Conservation (phyloP, 2,113 vertebrate genomes). For the Elgaria multicarinata region DNA sequence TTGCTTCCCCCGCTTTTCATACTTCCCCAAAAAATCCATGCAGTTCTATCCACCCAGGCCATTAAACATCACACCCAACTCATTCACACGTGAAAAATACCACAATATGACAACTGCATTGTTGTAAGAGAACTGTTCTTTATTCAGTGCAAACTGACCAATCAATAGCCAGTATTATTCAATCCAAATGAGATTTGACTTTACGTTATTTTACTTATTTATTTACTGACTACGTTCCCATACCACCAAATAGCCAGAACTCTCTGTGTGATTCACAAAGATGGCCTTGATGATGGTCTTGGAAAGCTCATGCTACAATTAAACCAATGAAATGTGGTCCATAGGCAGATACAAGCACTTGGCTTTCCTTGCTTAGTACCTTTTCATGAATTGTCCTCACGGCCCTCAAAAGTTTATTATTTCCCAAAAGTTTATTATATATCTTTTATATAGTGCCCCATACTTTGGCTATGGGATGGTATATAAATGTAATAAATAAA, state of each 20-base stretch:
- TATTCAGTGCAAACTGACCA: not conserved
- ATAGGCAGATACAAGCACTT: not conserved
- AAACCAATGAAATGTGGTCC: not conserved
- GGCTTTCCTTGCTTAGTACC: not conserved
- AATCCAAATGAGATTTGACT: too few species aligned
- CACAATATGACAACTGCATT: too few species aligned
- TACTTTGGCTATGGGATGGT: too few species aligned
- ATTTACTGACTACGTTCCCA: too few species aligned
- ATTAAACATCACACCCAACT: not conserved
- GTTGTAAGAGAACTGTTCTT: not conserved
- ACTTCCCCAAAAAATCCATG: not conserved
- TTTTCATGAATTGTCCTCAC: not conserved
- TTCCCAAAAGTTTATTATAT: too few species aligned
- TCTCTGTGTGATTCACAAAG: too few species aligned
- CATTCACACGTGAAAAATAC: not conserved
- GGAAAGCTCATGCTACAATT: not conserved
- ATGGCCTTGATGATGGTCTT: not conserved
- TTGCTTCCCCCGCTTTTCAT: not conserved
- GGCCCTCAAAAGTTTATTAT: not conserved
- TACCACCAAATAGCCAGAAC: too few species aligned
- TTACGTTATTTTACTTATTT: too few species aligned
- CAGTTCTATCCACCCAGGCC: not conserved
- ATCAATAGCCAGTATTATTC: too few species aligned
- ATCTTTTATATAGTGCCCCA: too few species aligned
- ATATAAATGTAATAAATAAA: too few species aligned